Evolutionary conservation across 1,140 invertebrate genomes (phyloP), one percentile per base, ranked within the genome.

Genomic region (Phymastichus coffea): DNA sequence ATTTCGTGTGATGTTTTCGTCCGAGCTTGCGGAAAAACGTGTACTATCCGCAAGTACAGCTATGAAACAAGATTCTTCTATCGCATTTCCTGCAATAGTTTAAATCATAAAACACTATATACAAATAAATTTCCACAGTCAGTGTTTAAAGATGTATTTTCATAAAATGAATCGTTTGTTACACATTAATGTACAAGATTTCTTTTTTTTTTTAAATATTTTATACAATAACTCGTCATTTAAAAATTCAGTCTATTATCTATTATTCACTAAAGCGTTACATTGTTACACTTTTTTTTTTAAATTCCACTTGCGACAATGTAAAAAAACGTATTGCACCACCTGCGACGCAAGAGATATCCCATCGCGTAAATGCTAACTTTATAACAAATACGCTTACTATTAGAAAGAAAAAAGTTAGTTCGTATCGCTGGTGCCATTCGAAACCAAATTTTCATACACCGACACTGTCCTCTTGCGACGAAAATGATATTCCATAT

Each of bases 241-340:
- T 43, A 10, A 35, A 44, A 58, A 59, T 52, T 58, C 57, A 59
- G 57, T 59, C 57, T 59, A 59, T 59, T 59, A 59, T 44, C 53
- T 59, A 59, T 23, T n/a, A n/a, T n/a, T n/a, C n/a, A n/a, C n/a
- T 59, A 52, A 44, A 44, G 48, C 38, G 48, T 59, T 59, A 53
- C 30, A 38, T n/a, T 52, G 26, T 46, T 59, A 59, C 56, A 58
- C 47, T 58, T 58, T 3, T 33, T 41, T 17, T 17, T 40, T 38
- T 49, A 37, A n/a, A n/a, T n/a, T n/a, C n/a, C n/a, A n/a, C n/a
- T n/a, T 41, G 33, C n/a, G 25, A 30, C 28, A 58, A 51, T 51
- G 56, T 8, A 22, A 51, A 41, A 9, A 4, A 26, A 3, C 25
- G n/a, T n/a, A n/a, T n/a, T n/a, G 46, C 44, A 48, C 49, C 2